Evolutionary conservation across 2,888 invertebrate genomes (phyloP).

Genomic region (Cheilosia vulpina): DNA sequence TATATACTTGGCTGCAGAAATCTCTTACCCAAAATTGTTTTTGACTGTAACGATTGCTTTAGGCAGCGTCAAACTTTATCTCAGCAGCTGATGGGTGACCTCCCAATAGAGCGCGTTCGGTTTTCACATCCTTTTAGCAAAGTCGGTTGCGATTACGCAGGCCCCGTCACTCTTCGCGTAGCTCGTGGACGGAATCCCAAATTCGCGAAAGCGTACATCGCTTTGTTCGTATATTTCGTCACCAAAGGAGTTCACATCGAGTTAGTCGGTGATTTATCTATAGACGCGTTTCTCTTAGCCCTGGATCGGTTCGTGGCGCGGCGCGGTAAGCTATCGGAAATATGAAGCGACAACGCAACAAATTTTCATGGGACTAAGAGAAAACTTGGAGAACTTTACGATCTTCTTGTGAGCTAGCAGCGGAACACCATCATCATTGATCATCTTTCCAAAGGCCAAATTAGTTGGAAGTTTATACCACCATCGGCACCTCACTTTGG

Average conservation of each 20-base stretch:
- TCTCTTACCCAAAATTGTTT: not conserved
- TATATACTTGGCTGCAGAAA: not conserved
- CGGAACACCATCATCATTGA: not conserved
- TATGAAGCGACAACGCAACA: slow-evolving; percentile 30
- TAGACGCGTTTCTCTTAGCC: slow-evolving; percentile 13
- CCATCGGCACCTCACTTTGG: too few relatives aligned
- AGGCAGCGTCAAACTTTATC: slow-evolving; percentile 1
- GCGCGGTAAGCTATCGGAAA: slow-evolving; percentile 7
- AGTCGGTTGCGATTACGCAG: slow-evolving; percentile 8
- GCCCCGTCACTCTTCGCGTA: not conserved
- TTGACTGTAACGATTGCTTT: slow-evolving; percentile 19
- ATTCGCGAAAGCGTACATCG: slow-evolving; percentile 9
- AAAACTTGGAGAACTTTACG: slow-evolving; percentile 1
- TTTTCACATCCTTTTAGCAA: slow-evolving; percentile 19
- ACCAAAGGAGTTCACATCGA: slow-evolving; percentile 33
- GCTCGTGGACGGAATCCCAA: not conserved
- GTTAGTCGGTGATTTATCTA: slow-evolving; percentile 5
- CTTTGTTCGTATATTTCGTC: slow-evolving; percentile 5
- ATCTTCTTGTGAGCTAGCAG: not conserved
- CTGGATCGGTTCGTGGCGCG: slow-evolving; percentile 6
- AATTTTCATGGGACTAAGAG: slow-evolving; percentile 22
- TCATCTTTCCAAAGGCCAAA: too few relatives aligned
- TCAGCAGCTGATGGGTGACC: slow-evolving; percentile 19
- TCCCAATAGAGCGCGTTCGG: slow-evolving; percentile 1
- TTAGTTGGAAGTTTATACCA: too few relatives aligned